These are phyloP conservation scores for Magallana nippona DNA, from an alignment of 2,888 invertebrate species.

Conservation along the genomic window DNA sequence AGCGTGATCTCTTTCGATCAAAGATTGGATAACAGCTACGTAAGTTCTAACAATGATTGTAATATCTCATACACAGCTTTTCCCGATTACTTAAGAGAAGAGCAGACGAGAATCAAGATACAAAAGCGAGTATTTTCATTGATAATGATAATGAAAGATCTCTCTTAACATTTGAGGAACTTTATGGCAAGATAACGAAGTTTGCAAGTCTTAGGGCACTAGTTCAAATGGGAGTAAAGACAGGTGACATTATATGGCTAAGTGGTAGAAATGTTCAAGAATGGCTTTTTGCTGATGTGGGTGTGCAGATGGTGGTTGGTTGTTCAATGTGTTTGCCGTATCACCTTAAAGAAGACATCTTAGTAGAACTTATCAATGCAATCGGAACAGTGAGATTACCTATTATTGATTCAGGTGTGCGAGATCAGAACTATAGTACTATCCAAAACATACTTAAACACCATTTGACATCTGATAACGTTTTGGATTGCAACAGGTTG, in stretches of 20 bases:
- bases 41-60: no score
- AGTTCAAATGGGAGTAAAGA: background rate
- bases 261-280: background rate
- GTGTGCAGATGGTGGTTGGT: background rate
- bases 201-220: slow-evolving; percentile 1
- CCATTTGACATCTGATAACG: background rate
- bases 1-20: no score
- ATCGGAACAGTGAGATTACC: background rate
- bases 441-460: background rate
- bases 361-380: no score
- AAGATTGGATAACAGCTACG: no score
- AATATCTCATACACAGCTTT: no score
- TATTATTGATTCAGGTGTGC: background rate
- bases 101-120: no score
- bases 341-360: background rate
- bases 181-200: background rate
- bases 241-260: background rate
- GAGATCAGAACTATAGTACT: background rate
- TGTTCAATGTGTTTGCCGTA: background rate
- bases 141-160: no score
- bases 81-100: no score
- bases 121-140: no score
- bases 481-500: background rate
- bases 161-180: background rate
- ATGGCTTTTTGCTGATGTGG: slow-evolving; percentile 7